These are phyloP conservation scores for Thunnus albacares DNA, from an alignment of 2,797 vertebrate species.

Conservation along the genomic window DNA sequence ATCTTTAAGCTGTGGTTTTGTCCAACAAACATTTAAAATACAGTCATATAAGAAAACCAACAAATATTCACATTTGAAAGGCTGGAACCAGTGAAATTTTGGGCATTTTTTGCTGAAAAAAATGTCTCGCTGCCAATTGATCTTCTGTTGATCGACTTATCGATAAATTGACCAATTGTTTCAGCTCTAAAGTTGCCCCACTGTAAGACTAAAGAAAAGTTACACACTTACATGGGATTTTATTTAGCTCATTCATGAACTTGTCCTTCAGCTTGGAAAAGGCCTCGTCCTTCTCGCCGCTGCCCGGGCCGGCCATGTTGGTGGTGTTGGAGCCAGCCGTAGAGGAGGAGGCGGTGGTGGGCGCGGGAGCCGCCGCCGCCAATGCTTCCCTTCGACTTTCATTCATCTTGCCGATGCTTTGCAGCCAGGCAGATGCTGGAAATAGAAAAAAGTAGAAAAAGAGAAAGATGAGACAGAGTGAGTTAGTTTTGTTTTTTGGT, in stretches of 20 bases:
- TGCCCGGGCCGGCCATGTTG: slow-evolving; percentile 86
- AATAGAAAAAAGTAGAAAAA: slow-evolving; percentile 10
- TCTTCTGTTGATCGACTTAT: background rate
- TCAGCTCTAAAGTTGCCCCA: background rate
- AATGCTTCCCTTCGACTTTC: slow-evolving; percentile 94
- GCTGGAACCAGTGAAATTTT: background rate
- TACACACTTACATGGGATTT: slow-evolving; percentile 94
- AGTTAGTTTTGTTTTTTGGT: slow-evolving; percentile 31
- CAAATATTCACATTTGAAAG: background rate
- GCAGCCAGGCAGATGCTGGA: slow-evolving; percentile 80
- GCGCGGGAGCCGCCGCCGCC: slow-evolving; percentile 90
- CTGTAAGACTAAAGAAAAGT: background rate
- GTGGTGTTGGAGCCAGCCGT: slow-evolving; percentile 89
- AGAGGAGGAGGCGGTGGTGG: slow-evolving; percentile 85
- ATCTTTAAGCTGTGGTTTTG: background rate
- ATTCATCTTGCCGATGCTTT: slow-evolving; percentile 86
- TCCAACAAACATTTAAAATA: background rate
- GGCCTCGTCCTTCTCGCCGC: slow-evolving; percentile 90
- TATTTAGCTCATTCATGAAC: slow-evolving; percentile 99
- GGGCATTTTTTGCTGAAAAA: no score
- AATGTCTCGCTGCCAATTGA: background rate
- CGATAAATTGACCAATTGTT: no score
- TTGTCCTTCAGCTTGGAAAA: slow-evolving; percentile 98
- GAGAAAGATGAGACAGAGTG: slow-evolving; percentile 40
- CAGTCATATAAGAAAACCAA: background rate